Evolutionary conservation across 2,797 vertebrate genomes (phyloP), one percentile per base, ranked within the genome.

Genomic region (Premnoplex brunnescens): DNA sequence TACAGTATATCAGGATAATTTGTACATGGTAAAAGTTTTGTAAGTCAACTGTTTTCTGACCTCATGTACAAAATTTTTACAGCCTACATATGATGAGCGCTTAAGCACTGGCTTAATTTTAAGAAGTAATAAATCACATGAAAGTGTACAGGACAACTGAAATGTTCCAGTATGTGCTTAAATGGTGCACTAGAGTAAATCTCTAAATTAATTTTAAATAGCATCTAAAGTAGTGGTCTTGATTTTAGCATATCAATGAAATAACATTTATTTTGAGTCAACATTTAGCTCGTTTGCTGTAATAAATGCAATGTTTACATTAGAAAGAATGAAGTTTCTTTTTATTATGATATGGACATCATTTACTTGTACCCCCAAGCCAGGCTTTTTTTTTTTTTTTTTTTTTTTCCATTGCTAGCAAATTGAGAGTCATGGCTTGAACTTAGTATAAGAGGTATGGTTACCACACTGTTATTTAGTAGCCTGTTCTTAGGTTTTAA

Each of bases 61-160:
- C 91, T 75, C 7, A 2, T 18, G 12, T 69, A 84, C 5, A 14
- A 78, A 95, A 56, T 55, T 84, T 69, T 92, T 86, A 85, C 82
- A 85, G 93, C 79, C 30, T 41, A 28, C 27, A 82, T 88, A 92
- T 58, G 76, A 69, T 0, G 2, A 91, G 67, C 69, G 93, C 74
- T 88, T 92, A 96, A 90, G 63, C 7, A 1, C 8, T 7, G 10
- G 85, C 73, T 91, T 96, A 93, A 95, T 86, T 93, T 95, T 90
- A 93, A 95, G 79, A 95, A 89, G 88, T 54, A 91, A 94, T 93
- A 86, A 88, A 91, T 94, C 91, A 88, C 26, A 84, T 36, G 59
- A 88, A 93, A 86, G 67, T 51, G 51, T 82, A 90, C 63, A 86
- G 85, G 48, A 74, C 2, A 0, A 82, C 78, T 56, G 78, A 96